phyloP scores from a whole-genome alignment of 2,113 vertebrate species.

The Corapipo altera region DNA sequence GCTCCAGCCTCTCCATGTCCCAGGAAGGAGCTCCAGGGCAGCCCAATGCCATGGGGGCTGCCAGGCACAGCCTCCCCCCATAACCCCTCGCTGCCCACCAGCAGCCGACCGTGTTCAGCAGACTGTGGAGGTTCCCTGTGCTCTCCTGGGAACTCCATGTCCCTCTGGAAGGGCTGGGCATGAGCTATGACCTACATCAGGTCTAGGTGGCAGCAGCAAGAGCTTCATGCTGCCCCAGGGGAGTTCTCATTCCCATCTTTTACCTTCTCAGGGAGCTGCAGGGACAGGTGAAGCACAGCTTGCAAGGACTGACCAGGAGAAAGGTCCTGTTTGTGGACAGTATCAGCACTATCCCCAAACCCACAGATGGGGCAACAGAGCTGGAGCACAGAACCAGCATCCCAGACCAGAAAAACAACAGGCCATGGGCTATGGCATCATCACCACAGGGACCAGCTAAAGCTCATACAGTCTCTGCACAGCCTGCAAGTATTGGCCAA shows the following conservation, averaged over 20 bases:
- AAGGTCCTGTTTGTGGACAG: background rate
- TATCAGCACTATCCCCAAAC: background rate
- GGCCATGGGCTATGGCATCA: background rate
- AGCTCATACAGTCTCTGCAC: background rate
- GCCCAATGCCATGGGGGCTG: background rate
- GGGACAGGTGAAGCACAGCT: background rate
- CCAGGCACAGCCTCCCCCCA: background rate
- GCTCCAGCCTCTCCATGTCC: rapidly evolving
- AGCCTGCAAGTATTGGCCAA: background rate
- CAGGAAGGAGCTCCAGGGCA: background rate
- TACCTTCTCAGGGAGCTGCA: background rate
- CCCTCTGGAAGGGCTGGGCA: background rate
- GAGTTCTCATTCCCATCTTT: background rate
- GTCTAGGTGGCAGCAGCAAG: background rate
- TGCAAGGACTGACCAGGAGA: background rate
- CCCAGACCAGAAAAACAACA: background rate
- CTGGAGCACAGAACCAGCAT: background rate
- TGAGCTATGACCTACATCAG: rapidly evolving
- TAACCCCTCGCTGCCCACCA: rapidly evolving
- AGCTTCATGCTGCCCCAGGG: background rate
- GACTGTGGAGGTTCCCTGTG: background rate
- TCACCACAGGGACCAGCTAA: background rate
- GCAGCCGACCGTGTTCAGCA: background rate
- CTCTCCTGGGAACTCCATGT: background rate
- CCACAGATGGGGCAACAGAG: background rate